Percentiles rank a stretch among this genome's conserved stretches.
These are phyloP conservation scores for Pangasius djambal DNA, from an alignment of 2,797 vertebrate species.

Conservation along the genomic window DNA sequence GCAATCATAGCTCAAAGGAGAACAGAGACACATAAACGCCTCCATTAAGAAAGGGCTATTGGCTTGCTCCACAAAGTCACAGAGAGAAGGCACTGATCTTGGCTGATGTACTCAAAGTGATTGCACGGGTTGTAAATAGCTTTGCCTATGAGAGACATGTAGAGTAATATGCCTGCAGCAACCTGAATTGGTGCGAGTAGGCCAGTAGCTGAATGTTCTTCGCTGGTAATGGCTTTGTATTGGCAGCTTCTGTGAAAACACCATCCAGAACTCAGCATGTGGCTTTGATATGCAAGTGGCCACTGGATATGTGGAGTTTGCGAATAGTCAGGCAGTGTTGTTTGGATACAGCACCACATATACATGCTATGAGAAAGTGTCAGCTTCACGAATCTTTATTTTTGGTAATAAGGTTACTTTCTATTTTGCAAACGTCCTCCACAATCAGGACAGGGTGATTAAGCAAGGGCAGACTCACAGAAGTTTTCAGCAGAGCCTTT, in stretches of 20 bases:
- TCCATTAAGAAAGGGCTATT: conserved; percentile 48
- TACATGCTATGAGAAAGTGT: conserved; percentile 39
- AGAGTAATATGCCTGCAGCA: conserved; percentile 29
- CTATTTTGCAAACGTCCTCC: conserved; percentile 23
- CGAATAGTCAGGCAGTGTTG: conserved; percentile 39
- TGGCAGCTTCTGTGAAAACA: conserved; percentile 39
- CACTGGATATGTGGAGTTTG: conserved; percentile 40
- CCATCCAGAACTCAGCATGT: conserved; percentile 49
- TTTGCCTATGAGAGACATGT: conserved; percentile 25
- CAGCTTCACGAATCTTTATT: conserved; percentile 32
- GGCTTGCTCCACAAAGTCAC: conserved; percentile 40
- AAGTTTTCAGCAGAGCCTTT: neutral
- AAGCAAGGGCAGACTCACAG: conserved; percentile 15
- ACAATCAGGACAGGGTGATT: conserved; percentile 29
- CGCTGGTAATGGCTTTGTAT: conserved; percentile 38
- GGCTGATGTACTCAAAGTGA: conserved; percentile 44
- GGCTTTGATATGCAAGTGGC: conserved; percentile 55
- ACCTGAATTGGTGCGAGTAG: conserved; percentile 23
- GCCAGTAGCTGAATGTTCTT: conserved; percentile 28
- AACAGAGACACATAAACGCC: conserved; percentile 21
- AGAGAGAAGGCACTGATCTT: conserved; percentile 33
- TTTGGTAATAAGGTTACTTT: conserved; percentile 30
- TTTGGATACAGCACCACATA: conserved; percentile 24
- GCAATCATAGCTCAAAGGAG: conserved; percentile 41
- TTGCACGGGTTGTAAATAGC: conserved; percentile 38